Evolutionary conservation across 2,113 vertebrate species (phyloP).

Genomic region (Daphoenositta chrysoptera): DNA sequence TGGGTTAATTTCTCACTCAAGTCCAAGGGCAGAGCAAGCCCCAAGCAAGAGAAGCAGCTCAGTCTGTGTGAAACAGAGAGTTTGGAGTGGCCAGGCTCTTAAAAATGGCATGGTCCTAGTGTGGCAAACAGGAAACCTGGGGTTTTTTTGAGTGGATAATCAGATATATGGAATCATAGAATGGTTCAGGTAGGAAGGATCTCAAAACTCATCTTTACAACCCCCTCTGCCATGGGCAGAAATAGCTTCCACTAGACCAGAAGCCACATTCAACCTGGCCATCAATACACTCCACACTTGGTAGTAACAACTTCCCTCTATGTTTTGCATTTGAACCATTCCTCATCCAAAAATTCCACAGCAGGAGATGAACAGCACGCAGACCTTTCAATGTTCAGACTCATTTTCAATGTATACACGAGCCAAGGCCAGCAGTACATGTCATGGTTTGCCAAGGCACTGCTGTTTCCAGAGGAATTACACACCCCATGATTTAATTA

Average conservation of each 20-base stretch:
- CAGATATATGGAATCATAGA: neutral
- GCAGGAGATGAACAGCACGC: neutral
- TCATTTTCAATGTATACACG: neutral
- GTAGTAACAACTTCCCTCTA: neutral
- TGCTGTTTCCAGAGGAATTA: neutral
- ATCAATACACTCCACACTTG: too few species aligned
- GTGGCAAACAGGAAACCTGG: neutral
- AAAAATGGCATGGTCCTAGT: fast-evolving
- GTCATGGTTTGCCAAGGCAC: fast-evolving
- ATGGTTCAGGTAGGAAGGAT: neutral
- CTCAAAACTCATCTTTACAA: neutral
- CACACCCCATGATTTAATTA: neutral
- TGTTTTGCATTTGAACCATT: neutral
- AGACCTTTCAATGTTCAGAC: neutral
- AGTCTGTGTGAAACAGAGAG: neutral
- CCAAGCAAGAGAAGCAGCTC: neutral
- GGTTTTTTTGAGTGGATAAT: neutral
- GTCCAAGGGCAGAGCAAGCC: neutral
- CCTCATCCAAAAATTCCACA: neutral
- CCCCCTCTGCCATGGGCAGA: neutral
- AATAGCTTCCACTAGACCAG: neutral
- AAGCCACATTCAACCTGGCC: fast-evolving
- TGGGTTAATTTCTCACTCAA: neutral
- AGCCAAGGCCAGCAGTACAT: neutral
- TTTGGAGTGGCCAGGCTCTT: fast-evolving